These are phyloP conservation scores for Arvicola amphibius DNA, from an alignment of 2,797 vertebrate species.

Conservation along the genomic window DNA sequence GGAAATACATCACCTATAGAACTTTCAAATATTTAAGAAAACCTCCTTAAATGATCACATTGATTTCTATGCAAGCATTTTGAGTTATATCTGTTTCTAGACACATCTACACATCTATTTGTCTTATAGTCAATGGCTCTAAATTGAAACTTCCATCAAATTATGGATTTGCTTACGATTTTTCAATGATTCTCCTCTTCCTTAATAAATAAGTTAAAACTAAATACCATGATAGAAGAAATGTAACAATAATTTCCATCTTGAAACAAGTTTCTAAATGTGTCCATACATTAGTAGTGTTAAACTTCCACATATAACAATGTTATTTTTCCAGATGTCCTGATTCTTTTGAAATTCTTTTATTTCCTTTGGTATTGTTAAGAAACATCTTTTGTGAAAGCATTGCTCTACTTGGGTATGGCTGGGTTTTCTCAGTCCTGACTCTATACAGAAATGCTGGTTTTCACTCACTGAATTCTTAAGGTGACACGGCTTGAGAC, in stretches of 20 bases:
- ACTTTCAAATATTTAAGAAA: not conserved
- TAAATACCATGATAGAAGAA: not conserved
- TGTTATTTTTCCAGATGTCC: not conserved
- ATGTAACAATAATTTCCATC: not conserved
- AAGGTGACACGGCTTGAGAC: not conserved
- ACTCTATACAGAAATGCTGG: not conserved
- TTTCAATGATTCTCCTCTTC: not conserved
- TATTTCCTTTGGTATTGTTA: not conserved
- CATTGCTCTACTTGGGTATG: not conserved
- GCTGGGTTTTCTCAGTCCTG: not conserved
- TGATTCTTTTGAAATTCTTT: not conserved
- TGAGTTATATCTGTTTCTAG: not conserved
- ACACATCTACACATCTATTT: not conserved
- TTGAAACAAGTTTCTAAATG: not conserved
- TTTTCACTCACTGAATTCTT: not conserved
- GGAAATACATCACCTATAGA: not conserved
- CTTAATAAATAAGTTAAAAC: not conserved
- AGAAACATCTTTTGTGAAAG: not conserved
- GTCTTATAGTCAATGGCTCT: not conserved
- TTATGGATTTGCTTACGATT: not conserved
- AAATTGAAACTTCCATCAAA: constrained; percentile 23
- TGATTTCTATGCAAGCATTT: not conserved
- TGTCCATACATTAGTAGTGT: not conserved
- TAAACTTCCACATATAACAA: not conserved
- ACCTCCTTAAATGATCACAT: not conserved